Conservation (phyloP, 2,797 vertebrate species). For the Silurus aristotelis region DNA sequence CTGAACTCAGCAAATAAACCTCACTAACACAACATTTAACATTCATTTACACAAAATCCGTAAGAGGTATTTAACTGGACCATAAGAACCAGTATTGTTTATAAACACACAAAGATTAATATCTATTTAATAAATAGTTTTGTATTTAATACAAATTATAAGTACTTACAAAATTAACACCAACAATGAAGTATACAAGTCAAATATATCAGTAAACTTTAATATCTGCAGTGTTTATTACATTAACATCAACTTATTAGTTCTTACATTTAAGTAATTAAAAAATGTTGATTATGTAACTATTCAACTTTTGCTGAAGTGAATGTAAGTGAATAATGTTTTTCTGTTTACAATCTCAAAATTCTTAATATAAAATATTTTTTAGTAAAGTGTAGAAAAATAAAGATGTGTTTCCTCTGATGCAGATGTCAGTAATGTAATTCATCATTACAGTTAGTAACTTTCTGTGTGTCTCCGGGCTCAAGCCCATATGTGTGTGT, state of each 20-base stretch:
- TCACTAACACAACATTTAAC: background rate
- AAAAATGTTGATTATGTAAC: no score
- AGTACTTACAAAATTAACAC: background rate
- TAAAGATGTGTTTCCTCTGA: background rate
- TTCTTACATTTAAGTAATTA: no score
- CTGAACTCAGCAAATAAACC: background rate
- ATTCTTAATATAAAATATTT: background rate
- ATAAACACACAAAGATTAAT: background rate
- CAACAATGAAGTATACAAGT: background rate
- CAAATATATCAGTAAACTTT: background rate
- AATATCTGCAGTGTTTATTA: background rate
- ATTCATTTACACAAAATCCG: background rate
- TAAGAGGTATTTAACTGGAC: background rate
- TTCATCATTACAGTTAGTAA: no score
- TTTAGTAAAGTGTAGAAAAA: background rate
- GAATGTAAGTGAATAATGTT: no score
- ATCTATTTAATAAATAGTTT: background rate
- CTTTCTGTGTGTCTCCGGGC: no score
- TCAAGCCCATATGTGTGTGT: no score
- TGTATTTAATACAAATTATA: background rate
- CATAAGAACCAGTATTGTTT: background rate
- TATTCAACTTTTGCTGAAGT: no score
- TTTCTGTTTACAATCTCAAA: background rate
- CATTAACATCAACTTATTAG: no score
- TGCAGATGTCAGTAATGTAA: background rate